Evolutionary conservation across 2,797 vertebrate species (phyloP).

Genomic region (Spea hammondii): DNA sequence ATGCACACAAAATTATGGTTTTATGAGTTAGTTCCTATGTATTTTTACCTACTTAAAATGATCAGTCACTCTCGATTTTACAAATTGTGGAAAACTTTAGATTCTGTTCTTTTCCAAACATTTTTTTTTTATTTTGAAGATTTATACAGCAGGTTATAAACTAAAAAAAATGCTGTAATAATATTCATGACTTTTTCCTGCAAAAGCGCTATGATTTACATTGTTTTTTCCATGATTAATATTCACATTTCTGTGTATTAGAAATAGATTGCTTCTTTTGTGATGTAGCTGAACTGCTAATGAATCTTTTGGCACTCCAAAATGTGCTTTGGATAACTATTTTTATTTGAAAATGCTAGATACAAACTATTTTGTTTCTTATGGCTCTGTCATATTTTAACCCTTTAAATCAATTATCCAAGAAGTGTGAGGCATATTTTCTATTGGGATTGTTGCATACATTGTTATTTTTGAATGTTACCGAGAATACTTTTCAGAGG

Average conservation of each 20-base stretch:
- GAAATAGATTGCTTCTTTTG: not conserved
- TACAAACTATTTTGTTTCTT: too few relatives aligned
- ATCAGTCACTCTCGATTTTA: too few relatives aligned
- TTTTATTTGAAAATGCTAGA: not conserved
- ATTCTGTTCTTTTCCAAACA: too few relatives aligned
- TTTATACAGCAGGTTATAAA: not conserved
- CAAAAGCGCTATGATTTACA: not conserved
- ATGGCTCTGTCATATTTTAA: too few relatives aligned
- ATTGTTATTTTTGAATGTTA: constrained; percentile 17
- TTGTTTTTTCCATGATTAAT: not conserved
- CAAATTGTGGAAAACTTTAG: too few relatives aligned
- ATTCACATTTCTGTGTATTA: not conserved
- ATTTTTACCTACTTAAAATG: too few relatives aligned
- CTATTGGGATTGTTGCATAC: not conserved
- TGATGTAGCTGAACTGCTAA: not conserved
- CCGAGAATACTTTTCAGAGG: constrained; percentile 32
- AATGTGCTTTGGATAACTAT: not conserved
- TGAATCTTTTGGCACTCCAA: not conserved
- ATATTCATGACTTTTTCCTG: not conserved
- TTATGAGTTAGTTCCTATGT: too few relatives aligned
- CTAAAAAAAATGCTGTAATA: not conserved
- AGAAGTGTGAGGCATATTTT: not conserved
- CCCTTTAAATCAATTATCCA: too few relatives aligned
- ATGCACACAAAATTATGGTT: too few relatives aligned
- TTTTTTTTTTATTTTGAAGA: not conserved